Conservation (phyloP, 2,888 invertebrate genomes). For the Lycaena phlaeas region DNA sequence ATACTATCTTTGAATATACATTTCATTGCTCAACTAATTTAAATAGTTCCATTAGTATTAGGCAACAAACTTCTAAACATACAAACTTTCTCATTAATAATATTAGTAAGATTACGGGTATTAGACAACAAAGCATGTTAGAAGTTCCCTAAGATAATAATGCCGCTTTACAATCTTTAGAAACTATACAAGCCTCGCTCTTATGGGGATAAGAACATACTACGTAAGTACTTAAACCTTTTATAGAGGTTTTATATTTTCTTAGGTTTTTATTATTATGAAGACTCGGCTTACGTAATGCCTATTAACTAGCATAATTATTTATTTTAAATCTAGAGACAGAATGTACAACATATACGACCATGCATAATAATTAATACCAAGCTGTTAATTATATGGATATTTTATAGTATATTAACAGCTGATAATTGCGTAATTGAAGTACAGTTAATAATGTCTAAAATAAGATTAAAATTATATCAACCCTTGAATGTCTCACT, state of each 20-base stretch:
- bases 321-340: not conserved
- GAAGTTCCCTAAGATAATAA: constrained; percentile 3
- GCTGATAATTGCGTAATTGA: too few relatives aligned
- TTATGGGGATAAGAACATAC: not conserved
- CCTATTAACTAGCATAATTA: not conserved
- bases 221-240: constrained; percentile 1
- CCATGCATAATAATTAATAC: too few relatives aligned
- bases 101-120: constrained; percentile 7
- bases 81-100: constrained; percentile 6
- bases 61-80: constrained; percentile 1
- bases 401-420: too few relatives aligned
- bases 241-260: not conserved
- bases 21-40: too few relatives aligned
- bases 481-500: too few relatives aligned
- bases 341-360: too few relatives aligned
- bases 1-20: too few relatives aligned
- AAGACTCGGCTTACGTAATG: not conserved
- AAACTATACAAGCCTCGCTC: not conserved
- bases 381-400: too few relatives aligned
- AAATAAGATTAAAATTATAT: too few relatives aligned
- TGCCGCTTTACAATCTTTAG: constrained; percentile 3
- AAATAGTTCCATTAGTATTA: too few relatives aligned
- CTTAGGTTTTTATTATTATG: not conserved
- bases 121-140: constrained; percentile 4
- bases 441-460: too few relatives aligned